Conservation (phyloP, 1,140 invertebrate genomes). For the Drosophila cardini region DNA sequence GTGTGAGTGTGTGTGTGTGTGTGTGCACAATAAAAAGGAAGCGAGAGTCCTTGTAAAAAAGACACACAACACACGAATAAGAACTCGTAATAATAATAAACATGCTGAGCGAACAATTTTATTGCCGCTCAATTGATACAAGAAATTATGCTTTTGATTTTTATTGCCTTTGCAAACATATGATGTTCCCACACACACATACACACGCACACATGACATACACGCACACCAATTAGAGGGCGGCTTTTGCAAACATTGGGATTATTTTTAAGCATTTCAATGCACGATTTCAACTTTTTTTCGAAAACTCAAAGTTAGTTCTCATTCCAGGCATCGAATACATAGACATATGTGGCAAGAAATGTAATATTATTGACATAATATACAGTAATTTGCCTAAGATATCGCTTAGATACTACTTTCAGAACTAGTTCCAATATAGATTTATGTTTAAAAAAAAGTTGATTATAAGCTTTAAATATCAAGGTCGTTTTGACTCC, state of each 20-base stretch:
- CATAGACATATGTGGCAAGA: neutral
- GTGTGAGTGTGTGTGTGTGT: constrained; percentile 11
- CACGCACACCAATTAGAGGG: constrained; percentile 37
- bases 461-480: neutral
- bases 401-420: too few species aligned
- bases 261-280: constrained; percentile 56
- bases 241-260: constrained; percentile 47
- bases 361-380: neutral
- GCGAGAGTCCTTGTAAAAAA: constrained; percentile 25
- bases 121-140: constrained; percentile 77
- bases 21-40: constrained; percentile 24
- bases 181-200: constrained; percentile 62
- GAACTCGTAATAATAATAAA: constrained; percentile 70
- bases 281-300: constrained; percentile 2
- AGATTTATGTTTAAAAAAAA: too few species aligned
- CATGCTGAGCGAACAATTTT: constrained; percentile 64
- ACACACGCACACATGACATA: constrained; percentile 9
- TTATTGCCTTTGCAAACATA: constrained; percentile 80
- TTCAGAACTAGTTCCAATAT: too few species aligned
- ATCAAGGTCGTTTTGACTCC: too few species aligned
- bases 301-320: neutral
- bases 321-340: neutral
- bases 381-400: neutral
- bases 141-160: constrained; percentile 83
- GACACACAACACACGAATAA: constrained; percentile 42